These are phyloP conservation scores for Neuroscelio doddi DNA, from an alignment of 2,888 invertebrate genomes.

Conservation along the genomic window DNA sequence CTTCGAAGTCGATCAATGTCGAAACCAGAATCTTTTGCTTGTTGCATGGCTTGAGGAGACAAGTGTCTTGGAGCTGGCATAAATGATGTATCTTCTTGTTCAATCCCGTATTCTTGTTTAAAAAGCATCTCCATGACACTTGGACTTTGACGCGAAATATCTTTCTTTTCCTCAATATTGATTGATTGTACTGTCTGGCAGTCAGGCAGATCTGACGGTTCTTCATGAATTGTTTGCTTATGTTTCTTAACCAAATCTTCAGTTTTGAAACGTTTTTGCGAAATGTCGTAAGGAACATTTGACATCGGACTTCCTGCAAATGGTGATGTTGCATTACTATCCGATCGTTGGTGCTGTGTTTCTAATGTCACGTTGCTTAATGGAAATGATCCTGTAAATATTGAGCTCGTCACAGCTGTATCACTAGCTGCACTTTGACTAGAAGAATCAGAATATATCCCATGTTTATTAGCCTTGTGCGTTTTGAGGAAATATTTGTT, in stretches of 20 bases:
- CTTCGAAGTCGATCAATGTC: constrained; percentile 82
- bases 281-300: constrained; percentile 79
- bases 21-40: constrained; percentile 82
- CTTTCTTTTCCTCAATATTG: constrained; percentile 57
- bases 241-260: constrained; percentile 82
- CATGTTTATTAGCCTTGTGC: constrained; percentile 98
- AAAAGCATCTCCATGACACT: constrained; percentile 65
- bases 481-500: constrained; percentile 99
- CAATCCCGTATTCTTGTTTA: constrained; percentile 66
- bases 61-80: constrained; percentile 58
- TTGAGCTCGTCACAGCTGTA: constrained; percentile 5
- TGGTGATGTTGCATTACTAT: constrained; percentile 19
- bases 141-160: constrained; percentile 59
- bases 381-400: constrained; percentile 30
- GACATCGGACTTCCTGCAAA: constrained; percentile 44
- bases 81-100: constrained; percentile 65
- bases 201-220: constrained; percentile 53
- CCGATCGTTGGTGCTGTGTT: constrained; percentile 18
- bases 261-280: constrained; percentile 82
- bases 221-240: constrained; percentile 80
- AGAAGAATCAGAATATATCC: constrained; percentile 82
- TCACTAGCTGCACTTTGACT: constrained; percentile 60
- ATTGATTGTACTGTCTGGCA: constrained; percentile 9
- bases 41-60: constrained; percentile 72
- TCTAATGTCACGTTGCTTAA: constrained; percentile 47